phyloP scores from a whole-genome alignment of 2,797 vertebrate genomes.

The Eremophila alpestris region DNA sequence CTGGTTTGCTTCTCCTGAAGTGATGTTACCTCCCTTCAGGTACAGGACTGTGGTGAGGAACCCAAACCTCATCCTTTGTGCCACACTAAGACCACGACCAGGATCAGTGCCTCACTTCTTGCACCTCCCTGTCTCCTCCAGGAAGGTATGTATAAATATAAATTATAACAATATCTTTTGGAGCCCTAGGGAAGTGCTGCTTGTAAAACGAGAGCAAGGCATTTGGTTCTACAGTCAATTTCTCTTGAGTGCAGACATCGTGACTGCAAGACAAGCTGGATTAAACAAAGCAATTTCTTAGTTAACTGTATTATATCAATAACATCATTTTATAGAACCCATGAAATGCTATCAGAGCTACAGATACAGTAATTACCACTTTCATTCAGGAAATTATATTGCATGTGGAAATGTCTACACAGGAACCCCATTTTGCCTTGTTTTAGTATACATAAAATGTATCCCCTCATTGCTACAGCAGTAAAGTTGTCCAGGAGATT shows the following conservation, averaged over 20 bases:
- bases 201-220: background rate
- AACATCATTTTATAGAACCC: background rate
- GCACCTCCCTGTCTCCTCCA: background rate
- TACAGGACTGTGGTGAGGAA: background rate
- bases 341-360: background rate
- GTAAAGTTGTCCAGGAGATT: background rate
- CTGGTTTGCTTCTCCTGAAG: background rate
- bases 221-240: background rate
- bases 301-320: constrained; percentile 6
- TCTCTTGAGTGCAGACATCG: background rate
- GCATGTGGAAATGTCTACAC: background rate
- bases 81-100: background rate
- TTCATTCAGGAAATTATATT: background rate
- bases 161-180: background rate
- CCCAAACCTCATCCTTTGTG: background rate
- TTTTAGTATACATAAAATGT: background rate
- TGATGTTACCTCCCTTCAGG: background rate
- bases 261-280: background rate
- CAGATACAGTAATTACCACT: constrained; percentile 21
- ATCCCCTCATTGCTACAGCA: background rate
- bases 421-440: background rate
- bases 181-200: background rate
- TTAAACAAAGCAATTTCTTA: constrained; percentile 21
- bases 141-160: background rate
- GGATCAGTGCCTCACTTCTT: background rate